A percentile compares a stretch with the other conserved stretches of the same genome.
Evolutionary conservation across 1,140 invertebrate genomes (phyloP).

Genomic region (Notospermus geniculatus): DNA sequence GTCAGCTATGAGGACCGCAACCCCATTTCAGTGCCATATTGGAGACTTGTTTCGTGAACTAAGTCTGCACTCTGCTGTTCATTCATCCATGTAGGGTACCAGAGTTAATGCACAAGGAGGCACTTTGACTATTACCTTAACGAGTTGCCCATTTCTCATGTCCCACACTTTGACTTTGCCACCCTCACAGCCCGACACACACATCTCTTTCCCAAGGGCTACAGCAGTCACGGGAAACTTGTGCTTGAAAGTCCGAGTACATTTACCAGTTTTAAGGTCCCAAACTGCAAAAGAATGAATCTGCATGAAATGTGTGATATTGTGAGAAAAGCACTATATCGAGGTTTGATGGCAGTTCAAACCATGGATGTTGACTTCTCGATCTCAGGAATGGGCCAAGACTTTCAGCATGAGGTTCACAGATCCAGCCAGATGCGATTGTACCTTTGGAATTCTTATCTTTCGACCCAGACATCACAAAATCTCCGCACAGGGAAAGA

Average conservation of each 20-base stretch:
- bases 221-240: slow-evolving; percentile 41
- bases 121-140: slow-evolving; percentile 39
- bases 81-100: too few species aligned
- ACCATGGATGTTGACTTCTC: background rate
- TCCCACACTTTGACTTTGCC: slow-evolving; percentile 56
- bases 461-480: slow-evolving; percentile 45
- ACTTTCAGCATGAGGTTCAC: background rate
- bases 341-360: too few species aligned
- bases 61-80: too few species aligned
- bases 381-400: background rate
- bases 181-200: slow-evolving; percentile 47
- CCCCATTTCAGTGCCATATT: too few species aligned
- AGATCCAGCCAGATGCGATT: background rate
- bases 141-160: slow-evolving; percentile 41
- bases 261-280: slow-evolving; percentile 49
- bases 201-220: slow-evolving; percentile 41
- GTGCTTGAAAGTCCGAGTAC: slow-evolving; percentile 47
- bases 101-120: too few species aligned
- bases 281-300: slow-evolving; percentile 49
- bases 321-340: too few species aligned
- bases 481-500: slow-evolving; percentile 36
- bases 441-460: slow-evolving; percentile 53
- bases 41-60: too few species aligned
- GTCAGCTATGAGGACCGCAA: too few species aligned
- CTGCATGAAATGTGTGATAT: too few species aligned